Conservation (phyloP, 2,797 vertebrate species). For the Discoglossus pictus region DNA sequence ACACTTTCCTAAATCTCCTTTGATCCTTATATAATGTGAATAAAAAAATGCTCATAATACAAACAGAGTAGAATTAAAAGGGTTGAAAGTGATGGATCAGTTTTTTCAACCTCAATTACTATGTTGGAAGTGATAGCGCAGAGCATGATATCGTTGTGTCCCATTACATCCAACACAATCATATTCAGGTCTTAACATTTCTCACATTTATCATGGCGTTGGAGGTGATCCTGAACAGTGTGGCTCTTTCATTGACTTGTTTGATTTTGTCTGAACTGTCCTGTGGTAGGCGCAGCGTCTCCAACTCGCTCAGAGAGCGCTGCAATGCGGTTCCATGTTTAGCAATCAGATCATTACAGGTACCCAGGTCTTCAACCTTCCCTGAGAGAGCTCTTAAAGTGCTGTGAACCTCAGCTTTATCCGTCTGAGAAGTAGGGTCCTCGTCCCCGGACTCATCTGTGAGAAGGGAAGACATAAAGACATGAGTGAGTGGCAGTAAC, state of each 20-base stretch:
- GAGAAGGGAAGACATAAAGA: neutral
- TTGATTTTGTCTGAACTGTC: constrained; percentile 91
- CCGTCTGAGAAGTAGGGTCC: constrained; percentile 75
- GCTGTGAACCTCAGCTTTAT: constrained; percentile 89
- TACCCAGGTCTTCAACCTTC: constrained; percentile 93
- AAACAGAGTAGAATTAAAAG: no score
- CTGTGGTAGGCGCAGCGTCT: constrained; percentile 77
- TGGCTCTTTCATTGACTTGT: constrained; percentile 93
- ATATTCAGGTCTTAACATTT: no score
- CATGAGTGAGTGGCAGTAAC: no score
- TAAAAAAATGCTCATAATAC: no score
- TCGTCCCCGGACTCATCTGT: constrained; percentile 94
- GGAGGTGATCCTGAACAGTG: constrained; percentile 93
- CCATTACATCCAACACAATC: no score
- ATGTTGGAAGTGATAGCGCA: no score
- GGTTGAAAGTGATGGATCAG: no score
- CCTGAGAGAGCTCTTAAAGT: constrained; percentile 86
- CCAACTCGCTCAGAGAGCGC: constrained; percentile 92
- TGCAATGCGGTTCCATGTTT: constrained; percentile 96
- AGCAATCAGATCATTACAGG: constrained; percentile 94
- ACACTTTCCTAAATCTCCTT: no score
- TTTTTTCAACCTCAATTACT: no score
- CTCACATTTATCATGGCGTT: constrained; percentile 98
- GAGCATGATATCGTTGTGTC: no score
- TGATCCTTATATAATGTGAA: no score